These are phyloP conservation scores for Tapera naevia DNA, from an alignment of 2,797 vertebrate species.

Conservation along the genomic window DNA sequence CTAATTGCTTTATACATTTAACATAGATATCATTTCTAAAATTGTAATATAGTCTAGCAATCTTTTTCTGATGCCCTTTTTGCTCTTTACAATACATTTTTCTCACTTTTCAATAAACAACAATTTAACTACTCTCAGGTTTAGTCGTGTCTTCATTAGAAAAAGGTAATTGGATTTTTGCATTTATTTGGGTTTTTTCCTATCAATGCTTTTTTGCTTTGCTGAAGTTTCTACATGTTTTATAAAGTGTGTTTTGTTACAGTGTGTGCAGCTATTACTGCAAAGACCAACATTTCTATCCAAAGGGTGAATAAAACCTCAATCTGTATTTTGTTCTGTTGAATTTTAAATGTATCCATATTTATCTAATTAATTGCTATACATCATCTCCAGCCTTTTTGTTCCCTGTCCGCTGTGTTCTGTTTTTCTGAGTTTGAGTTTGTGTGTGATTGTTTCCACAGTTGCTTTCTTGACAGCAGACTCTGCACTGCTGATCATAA, in stretches of 20 bases:
- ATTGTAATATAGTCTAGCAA: background rate
- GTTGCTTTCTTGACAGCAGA: background rate
- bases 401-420: background rate
- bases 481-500: background rate
- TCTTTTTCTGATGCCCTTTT: background rate
- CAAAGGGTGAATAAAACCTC: background rate
- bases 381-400: accelerated
- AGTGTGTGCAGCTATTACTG: background rate
- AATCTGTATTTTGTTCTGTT: background rate
- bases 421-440: background rate
- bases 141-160: background rate
- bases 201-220: background rate
- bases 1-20: background rate
- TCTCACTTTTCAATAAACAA: background rate
- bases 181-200: accelerated
- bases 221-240: background rate
- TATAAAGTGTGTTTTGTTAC: background rate
- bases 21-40: background rate
- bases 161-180: background rate
- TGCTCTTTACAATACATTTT: background rate
- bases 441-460: background rate
- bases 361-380: background rate
- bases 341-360: background rate
- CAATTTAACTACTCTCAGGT: background rate
- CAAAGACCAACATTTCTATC: background rate